A percentile compares a stretch with the other conserved stretches of the same genome.
These are phyloP conservation scores for Nebria ingens DNA, from an alignment of 1,140 invertebrate species.

Conservation along the genomic window DNA sequence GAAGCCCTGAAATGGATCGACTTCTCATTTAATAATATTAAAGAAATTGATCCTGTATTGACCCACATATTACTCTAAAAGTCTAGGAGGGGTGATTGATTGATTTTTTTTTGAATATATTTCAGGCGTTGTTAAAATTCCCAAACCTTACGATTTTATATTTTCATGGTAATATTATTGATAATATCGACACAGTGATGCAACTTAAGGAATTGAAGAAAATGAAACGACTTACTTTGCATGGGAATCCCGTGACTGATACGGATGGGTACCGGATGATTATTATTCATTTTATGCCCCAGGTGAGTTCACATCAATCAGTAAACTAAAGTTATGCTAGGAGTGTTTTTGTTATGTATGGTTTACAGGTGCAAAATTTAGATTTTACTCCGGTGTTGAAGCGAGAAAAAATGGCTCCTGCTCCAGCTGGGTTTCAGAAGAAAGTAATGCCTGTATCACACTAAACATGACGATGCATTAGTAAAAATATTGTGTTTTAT, in stretches of 20 bases:
- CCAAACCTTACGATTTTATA: slow-evolving; percentile 33
- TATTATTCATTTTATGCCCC: slow-evolving; percentile 38
- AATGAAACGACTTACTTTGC: slow-evolving; percentile 39
- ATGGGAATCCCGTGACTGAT: slow-evolving; percentile 42
- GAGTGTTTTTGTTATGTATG: slow-evolving; percentile 3
- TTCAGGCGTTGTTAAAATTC: slow-evolving; percentile 28
- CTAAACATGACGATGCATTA: not conserved
- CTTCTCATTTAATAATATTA: slow-evolving; percentile 42
- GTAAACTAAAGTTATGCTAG: not conserved
- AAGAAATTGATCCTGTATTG: slow-evolving; percentile 33
- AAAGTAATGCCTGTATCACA: not conserved
- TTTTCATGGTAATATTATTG: slow-evolving; percentile 43
- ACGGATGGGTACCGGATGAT: slow-evolving; percentile 35
- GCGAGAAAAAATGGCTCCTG: slow-evolving; percentile 26
- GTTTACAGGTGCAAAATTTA: slow-evolving; percentile 30
- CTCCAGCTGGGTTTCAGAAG: slow-evolving; percentile 24
- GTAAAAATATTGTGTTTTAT: slow-evolving; percentile 11
- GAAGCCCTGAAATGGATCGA: slow-evolving; percentile 39
- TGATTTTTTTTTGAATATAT: slow-evolving; percentile 6
- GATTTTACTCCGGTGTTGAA: slow-evolving; percentile 37
- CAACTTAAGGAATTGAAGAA: slow-evolving; percentile 34
- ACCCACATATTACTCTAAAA: not conserved
- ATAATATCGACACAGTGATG: slow-evolving; percentile 31
- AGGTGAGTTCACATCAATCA: slow-evolving; percentile 25
- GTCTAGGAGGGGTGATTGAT: not conserved